These are phyloP conservation scores for Phallusia fumigata DNA, from an alignment of 23 tunicate genomes.

Conservation along the genomic window DNA sequence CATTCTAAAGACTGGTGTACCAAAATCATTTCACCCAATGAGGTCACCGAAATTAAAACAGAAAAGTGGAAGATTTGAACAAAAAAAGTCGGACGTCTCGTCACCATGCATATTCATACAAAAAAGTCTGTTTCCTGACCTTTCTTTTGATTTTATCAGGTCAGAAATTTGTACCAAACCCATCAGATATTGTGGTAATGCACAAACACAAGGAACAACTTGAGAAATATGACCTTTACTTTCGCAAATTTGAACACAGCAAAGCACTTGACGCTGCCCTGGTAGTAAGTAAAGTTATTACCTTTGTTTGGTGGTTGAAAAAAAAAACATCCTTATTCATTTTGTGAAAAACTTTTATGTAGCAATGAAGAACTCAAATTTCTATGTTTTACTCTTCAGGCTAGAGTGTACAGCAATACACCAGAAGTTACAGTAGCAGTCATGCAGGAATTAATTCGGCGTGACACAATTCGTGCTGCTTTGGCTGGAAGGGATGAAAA, in stretches of 20 bases:
- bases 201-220: slow-evolving; percentile 38
- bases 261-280: slow-evolving; percentile 80
- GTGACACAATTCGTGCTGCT: slow-evolving; percentile 57
- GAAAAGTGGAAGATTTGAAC: no score
- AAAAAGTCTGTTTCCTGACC: no score
- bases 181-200: slow-evolving; percentile 46
- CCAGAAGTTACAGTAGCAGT: slow-evolving; percentile 85
- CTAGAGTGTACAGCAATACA: slow-evolving; percentile 13
- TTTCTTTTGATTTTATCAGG: slow-evolving; percentile 37
- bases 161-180: slow-evolving; percentile 55
- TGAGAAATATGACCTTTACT: slow-evolving; percentile 65
- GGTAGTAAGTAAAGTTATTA: slow-evolving; percentile 21
- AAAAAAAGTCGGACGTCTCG: no score
- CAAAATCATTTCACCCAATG: no score
- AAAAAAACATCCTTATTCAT: no score
- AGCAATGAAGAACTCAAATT: no score
- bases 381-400: not conserved
- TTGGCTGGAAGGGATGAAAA: slow-evolving; percentile 48
- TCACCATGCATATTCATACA: no score
- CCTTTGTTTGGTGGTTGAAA: no score
- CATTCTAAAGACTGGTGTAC: no score
- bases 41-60: no score
- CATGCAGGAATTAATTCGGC: slow-evolving; percentile 61
- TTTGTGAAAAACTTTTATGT: no score
- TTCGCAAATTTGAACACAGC: slow-evolving; percentile 67